Percentiles rank a stretch among this genome's conserved stretches.
Conservation (phyloP, 30 jellyfish, hydroid and myxozoan species). For the Aurelia sp. region DNA sequence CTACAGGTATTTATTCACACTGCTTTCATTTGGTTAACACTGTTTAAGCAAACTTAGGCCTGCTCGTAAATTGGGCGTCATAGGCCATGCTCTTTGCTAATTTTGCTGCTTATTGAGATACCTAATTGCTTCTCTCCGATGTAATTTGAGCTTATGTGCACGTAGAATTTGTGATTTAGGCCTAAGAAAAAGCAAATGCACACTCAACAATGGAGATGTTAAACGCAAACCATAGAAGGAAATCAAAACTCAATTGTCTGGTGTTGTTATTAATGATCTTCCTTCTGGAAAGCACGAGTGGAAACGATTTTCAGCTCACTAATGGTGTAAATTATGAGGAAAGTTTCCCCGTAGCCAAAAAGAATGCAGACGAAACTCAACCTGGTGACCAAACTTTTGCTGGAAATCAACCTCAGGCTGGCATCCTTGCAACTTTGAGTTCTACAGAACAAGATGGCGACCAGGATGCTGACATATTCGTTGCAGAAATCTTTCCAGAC, state of each 20-base stretch:
- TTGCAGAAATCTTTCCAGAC: slow-evolving; percentile 66
- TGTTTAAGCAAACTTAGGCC: slow-evolving; percentile 36
- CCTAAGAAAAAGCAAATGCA: neutral
- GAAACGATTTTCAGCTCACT: no score
- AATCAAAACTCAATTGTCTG: neutral
- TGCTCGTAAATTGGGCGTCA: slow-evolving; percentile 18
- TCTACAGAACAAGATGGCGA: slow-evolving; percentile 11
- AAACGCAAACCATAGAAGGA: slow-evolving; percentile 13
- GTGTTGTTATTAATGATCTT: no score
- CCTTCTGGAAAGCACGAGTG: no score
- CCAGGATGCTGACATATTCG: slow-evolving; percentile 53
- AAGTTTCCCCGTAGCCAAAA: no score
- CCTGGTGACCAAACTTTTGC: no score
- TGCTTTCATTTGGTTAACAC: neutral
- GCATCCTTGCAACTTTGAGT: neutral
- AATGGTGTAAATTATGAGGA: no score
- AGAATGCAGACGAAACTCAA: no score
- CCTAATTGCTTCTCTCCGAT: slow-evolving; percentile 5
- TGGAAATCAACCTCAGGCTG: no score
- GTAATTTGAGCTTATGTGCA: neutral
- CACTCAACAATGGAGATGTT: neutral
- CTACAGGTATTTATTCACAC: slow-evolving; percentile 10
- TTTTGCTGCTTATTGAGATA: slow-evolving; percentile 3
- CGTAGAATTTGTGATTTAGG: neutral
- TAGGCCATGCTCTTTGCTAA: slow-evolving; percentile 9